These are phyloP conservation scores for Ardeotis arabs DNA, from an alignment of 2,113 vertebrate genomes.

Conservation along the genomic window DNA sequence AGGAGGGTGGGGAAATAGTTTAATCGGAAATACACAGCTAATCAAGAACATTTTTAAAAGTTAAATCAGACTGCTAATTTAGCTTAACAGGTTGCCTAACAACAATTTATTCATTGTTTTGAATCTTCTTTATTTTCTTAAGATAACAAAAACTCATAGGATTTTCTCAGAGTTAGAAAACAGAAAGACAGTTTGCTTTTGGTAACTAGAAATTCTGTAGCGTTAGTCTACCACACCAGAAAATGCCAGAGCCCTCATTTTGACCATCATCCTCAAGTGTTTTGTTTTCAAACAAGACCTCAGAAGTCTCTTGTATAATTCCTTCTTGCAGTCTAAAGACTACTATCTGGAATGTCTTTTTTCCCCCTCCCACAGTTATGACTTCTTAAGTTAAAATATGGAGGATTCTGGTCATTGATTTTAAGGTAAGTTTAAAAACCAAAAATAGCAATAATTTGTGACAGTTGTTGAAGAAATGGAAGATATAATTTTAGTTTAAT, in stretches of 20 bases:
- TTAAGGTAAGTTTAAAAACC: not conserved
- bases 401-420: not conserved
- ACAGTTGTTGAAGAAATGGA: not conserved
- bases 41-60: not conserved
- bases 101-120: not conserved
- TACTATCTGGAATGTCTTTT: not conserved
- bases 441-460: not conserved
- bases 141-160: not conserved
- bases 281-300: not conserved
- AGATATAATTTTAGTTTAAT: not conserved
- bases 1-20: not conserved
- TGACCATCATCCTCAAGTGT: not conserved
- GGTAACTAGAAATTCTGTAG: not conserved
- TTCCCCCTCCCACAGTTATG: not conserved
- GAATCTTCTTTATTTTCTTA: not conserved
- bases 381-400: not conserved
- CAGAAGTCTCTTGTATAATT: not conserved
- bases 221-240: not conserved
- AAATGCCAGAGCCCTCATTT: not conserved
- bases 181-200: not conserved
- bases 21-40: not conserved
- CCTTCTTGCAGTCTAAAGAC: not conserved
- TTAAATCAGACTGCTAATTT: not conserved
- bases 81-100: not conserved
- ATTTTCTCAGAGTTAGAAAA: not conserved